These are phyloP conservation scores for Aphis gossypii DNA, from an alignment of 1,140 invertebrate genomes.

Conservation along the genomic window DNA sequence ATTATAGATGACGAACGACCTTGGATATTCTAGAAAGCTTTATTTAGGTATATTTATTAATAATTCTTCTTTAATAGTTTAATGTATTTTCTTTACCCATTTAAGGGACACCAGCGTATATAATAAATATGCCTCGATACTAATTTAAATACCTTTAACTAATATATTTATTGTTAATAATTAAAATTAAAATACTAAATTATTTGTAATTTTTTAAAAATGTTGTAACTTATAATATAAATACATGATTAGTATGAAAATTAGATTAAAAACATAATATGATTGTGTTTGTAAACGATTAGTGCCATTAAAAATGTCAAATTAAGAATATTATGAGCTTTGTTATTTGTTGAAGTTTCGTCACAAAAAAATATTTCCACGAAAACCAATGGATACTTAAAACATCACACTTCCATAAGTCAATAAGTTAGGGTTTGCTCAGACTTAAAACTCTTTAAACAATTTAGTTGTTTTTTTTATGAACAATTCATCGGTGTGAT, in stretches of 20 bases:
- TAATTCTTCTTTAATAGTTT: not conserved
- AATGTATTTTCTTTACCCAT: not conserved
- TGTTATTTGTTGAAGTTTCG: not conserved
- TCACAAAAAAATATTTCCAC: not conserved
- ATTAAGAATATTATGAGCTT: not conserved
- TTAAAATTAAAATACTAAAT: not conserved
- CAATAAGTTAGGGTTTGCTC: not conserved
- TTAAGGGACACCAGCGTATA: not conserved
- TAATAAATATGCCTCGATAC: not conserved
- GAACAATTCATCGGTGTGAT: not conserved
- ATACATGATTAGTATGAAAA: not conserved
- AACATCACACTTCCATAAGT: no score
- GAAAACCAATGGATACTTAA: not conserved
- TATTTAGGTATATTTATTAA: not conserved
- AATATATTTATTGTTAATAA: not conserved
- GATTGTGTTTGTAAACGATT: not conserved
- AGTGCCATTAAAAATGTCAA: not conserved
- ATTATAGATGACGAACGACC: not conserved
- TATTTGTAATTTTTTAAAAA: not conserved
- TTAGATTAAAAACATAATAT: not conserved
- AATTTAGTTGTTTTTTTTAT: no score
- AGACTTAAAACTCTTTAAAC: not conserved
- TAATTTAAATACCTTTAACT: not conserved
- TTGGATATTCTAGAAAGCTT: constrained; percentile 3
- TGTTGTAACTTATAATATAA: not conserved